phyloP scores from a whole-genome alignment of 2,888 invertebrate genomes.

The Hipparchia semele region DNA sequence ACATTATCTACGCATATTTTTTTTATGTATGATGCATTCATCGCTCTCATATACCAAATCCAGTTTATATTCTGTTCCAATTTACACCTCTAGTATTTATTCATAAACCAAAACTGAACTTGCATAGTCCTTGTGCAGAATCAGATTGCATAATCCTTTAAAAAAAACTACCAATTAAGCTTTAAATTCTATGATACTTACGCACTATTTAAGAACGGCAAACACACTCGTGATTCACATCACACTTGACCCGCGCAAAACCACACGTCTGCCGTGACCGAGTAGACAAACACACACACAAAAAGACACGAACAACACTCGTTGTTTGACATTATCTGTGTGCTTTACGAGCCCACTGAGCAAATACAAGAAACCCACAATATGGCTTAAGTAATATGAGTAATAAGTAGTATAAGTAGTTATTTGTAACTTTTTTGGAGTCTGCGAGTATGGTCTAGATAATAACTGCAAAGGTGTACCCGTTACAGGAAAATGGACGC shows the following conservation, averaged over 20 bases:
- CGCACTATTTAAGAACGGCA: constrained; percentile 48
- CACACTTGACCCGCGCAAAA: constrained; percentile 70
- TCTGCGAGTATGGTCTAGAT: not conserved
- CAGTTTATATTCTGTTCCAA: not conserved
- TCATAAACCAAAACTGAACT: no score
- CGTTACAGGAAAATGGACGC: not conserved
- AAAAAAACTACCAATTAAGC: not conserved
- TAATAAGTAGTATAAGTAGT: constrained; percentile 15
- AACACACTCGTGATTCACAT: constrained; percentile 59
- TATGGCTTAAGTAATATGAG: constrained; percentile 6
- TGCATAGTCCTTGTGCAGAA: no score
- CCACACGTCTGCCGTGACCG: constrained; percentile 78
- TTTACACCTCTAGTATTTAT: no score
- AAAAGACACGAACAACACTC: constrained; percentile 59
- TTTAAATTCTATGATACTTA: constrained; percentile 34
- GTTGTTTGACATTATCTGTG: constrained; percentile 69
- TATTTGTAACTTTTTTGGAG: constrained; percentile 13
- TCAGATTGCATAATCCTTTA: not conserved
- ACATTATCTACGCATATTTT: no score
- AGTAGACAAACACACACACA: constrained; percentile 63
- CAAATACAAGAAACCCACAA: constrained; percentile 44
- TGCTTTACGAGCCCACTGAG: constrained; percentile 64
- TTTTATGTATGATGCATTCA: no score
- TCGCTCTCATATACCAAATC: not conserved
- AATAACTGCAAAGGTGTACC: not conserved